Evolutionary conservation across 2,888 invertebrate genomes (phyloP).

Genomic region (Dione juno): DNA sequence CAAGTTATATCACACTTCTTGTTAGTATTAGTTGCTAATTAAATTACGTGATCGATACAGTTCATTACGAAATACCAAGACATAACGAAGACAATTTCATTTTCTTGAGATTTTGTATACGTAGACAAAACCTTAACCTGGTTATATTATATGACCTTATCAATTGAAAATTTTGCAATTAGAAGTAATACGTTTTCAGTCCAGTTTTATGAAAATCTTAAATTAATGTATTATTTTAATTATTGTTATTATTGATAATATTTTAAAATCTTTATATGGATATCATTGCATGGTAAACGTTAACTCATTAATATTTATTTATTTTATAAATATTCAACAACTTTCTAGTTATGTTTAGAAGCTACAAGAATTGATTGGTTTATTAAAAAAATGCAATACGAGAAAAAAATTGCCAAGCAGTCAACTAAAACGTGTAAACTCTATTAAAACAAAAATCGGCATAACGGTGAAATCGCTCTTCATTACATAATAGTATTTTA

Average conservation of each 20-base stretch:
- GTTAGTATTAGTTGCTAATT: constrained; percentile 9
- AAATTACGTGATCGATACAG: constrained; percentile 23
- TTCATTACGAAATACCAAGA: constrained; percentile 12
- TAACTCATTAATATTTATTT: not conserved
- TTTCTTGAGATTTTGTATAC: not conserved
- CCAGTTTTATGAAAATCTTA: not conserved
- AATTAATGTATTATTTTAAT: not conserved
- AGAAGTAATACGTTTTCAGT: not conserved
- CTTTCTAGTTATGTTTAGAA: not conserved
- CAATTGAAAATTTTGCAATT: constrained; percentile 1
- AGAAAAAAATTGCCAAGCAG: not conserved
- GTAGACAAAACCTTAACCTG: constrained; percentile 18
- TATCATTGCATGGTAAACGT: not conserved
- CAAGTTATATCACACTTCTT: not conserved
- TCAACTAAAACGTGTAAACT: not conserved
- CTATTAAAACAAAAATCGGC: not conserved
- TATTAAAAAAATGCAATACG: not conserved
- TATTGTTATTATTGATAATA: not conserved
- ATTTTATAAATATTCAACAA: not conserved
- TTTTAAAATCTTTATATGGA: not conserved
- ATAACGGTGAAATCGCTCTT: not conserved
- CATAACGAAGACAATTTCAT: constrained; percentile 6
- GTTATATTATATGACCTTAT: not conserved
- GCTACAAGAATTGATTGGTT: not conserved
- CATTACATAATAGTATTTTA: not conserved